Base-by-base conservation (phyloP, 2,113 vertebrate species). In the Eonycteris spelaea region DNA sequence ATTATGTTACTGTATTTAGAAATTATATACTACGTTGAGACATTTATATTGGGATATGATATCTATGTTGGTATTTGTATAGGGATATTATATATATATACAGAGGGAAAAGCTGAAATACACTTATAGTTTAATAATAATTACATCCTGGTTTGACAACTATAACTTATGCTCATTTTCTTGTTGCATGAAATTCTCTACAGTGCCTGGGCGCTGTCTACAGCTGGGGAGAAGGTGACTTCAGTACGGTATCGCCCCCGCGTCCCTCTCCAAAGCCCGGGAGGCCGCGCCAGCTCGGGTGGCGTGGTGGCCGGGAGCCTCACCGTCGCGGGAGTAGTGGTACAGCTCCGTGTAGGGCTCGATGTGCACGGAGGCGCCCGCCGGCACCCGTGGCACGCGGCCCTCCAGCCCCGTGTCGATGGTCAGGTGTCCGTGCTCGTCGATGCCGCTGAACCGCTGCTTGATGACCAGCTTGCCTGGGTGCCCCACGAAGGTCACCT, bases 391-490 rank as follows among this genome's bases (percentile, higher is more conserved):
- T 0, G 99, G 99, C 61, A 99, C 96, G 0, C 95, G 98, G 75
- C 99, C 99, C 30, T 99, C 99, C 98, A 99, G 98, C 78, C 98
- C 98, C 0, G 99, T 99, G 98, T 97, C 98, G 90, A 99, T 99
- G 73, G 99, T 98, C 92, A 99, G 98, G 97, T 99, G 99, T 38
- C 99, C 99, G 1, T 99, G 99, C 70, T 99, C 99, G 3, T 99
- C 99, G 5, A 99, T 99, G 61, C 99, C 99, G 59, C 98, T 98
- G 93, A 99, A 99, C 85, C 98, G 98, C 98, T 99, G 99, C 83
- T 96, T 99, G 91, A 99, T 98, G 94, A 95, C 97, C 96, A 99
- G 97, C 80, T 98, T 99, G 97, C 99, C 99, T 0, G 98, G 99
- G 30, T 99, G 99, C 0, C 98, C 99, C 51, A 99, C 97, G 55